Evolutionary conservation across 2,797 vertebrate genomes (phyloP), one percentile per base, ranked within the genome.

Genomic region (Typhlichthys subterraneus): DNA sequence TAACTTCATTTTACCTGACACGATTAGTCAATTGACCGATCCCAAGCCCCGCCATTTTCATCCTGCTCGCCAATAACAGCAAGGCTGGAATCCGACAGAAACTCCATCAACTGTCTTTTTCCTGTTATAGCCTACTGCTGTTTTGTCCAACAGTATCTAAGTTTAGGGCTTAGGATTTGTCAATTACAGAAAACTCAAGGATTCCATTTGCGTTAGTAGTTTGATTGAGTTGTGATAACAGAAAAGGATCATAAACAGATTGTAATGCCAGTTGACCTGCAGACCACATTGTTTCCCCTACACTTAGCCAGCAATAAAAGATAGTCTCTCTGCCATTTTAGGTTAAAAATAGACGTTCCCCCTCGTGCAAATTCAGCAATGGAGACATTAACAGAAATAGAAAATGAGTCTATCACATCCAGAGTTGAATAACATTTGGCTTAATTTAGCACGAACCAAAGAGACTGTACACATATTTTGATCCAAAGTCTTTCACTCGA

Each of bases 151-250:
- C 23, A 29, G 23, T 29, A 29, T 4, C 3, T 29, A 29, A 29
- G 4, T 29, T 29, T 29, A 29, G 23, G 23, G 23, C 23, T 4
- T 29, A 29, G 4, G 23, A 29, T 29, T 29, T 29, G 23, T 29
- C 23, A 29, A 29, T 29, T 29, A 29, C 70, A 82, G 74, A 82
- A 45, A 62, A 46, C 23, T 45, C 58, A 29, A 60, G 53, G 33
- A 72, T 67, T 78, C 48, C 42, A 59, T 79, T 65, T 53, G 64
- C 57, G 72, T 59, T 4, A 53, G 19, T 67, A 60, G 77, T 73
- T 63, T 60, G 55, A 77, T 82, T 63, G 57, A 72, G 63, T 85
- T 69, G 66, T 49, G n/a, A 69, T 53, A 61, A 65, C 61, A 62
- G 79, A 57, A 63, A 51, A 51, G 52, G 31, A 69, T 66, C 57